A percentile compares a stretch with the other conserved stretches of the same genome.
phyloP scores from a whole-genome alignment of 2,888 invertebrate species.

The Parasteatoda lunata region DNA sequence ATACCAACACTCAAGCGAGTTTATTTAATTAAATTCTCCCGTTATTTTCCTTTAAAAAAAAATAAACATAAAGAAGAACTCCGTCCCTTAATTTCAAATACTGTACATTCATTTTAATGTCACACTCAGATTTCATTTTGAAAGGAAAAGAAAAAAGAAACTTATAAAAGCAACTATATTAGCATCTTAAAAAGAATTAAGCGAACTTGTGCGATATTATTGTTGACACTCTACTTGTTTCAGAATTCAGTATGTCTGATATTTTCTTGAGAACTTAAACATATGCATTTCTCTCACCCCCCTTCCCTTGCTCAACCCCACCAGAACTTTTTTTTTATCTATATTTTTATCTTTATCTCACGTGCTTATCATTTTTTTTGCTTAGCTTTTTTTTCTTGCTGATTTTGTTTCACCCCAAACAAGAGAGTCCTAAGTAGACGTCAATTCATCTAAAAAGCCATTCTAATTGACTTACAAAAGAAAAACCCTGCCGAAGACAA shows the following conservation, averaged over 20 bases:
- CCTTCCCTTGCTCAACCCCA: background rate
- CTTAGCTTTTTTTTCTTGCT: conserved; percentile 13
- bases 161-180: conserved; percentile 45
- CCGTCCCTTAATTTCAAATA: conserved; percentile 51
- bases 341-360: background rate
- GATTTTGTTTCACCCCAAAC: conserved; percentile 60
- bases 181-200: conserved; percentile 65
- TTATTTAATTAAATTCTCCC: no score
- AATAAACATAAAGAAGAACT: no score
- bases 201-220: conserved; percentile 35
- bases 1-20: no score
- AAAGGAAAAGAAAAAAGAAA: conserved; percentile 16
- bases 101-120: conserved; percentile 41
- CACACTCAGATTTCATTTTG: conserved; percentile 20
- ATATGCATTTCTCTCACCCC: conserved; percentile 44
- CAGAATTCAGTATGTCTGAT: conserved; percentile 34
- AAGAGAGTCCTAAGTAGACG: conserved; percentile 59
- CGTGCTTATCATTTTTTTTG: conserved; percentile 30
- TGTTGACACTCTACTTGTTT: conserved; percentile 52
- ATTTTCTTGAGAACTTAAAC: conserved; percentile 42
- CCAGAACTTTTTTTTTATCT: conserved; percentile 20
- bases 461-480: conserved; percentile 68
- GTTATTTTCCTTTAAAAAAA: background rate
- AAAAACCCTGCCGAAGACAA: conserved; percentile 35
- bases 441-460: conserved; percentile 66